These are phyloP conservation scores for Hydractinia echinata DNA, from an alignment of 30 jellyfish, hydroid and myxozoan genomes.

Conservation along the genomic window DNA sequence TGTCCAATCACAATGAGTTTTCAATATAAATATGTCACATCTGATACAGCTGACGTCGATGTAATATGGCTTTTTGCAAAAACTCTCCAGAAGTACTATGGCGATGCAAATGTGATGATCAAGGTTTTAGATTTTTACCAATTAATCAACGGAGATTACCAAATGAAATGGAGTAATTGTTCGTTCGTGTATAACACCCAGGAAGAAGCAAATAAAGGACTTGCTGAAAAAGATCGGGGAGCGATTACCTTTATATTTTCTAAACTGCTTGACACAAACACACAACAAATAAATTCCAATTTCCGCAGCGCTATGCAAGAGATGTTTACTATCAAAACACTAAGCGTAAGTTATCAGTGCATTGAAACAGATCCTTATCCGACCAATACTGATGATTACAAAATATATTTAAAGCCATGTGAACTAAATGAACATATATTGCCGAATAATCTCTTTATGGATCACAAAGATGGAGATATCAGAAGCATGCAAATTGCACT, in stretches of 20 bases:
- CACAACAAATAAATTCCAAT: conserved; percentile 26
- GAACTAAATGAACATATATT: conserved; percentile 27
- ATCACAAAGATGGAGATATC: conserved; percentile 69
- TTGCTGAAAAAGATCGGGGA: conserved; percentile 46
- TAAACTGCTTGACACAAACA: conserved; percentile 31
- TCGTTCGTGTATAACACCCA: conserved; percentile 51
- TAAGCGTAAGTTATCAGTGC: conserved; percentile 52
- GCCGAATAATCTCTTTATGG: conserved; percentile 48
- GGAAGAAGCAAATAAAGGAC: conserved; percentile 63
- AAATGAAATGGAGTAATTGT: conserved; percentile 69
- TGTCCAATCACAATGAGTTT: conserved; percentile 41
- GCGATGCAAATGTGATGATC: conserved; percentile 23
- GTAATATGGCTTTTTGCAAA: conserved; percentile 49
- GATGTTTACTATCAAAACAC: conserved; percentile 26
- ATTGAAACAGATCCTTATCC: conserved; percentile 80
- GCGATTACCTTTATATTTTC: conserved; percentile 56
- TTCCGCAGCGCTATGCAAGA: conserved; percentile 32
- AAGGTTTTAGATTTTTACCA: conserved; percentile 55
- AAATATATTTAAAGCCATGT: conserved; percentile 54
- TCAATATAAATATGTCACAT: conserved; percentile 25
- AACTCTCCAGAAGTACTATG: conserved; percentile 41
- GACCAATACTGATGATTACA: conserved; percentile 12
- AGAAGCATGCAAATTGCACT: conserved; percentile 55
- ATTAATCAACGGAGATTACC: conserved; percentile 15
- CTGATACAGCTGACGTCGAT: conserved; percentile 33